Conservation (phyloP, 2,113 vertebrate genomes). For the Connochaetes taurinus region DNA sequence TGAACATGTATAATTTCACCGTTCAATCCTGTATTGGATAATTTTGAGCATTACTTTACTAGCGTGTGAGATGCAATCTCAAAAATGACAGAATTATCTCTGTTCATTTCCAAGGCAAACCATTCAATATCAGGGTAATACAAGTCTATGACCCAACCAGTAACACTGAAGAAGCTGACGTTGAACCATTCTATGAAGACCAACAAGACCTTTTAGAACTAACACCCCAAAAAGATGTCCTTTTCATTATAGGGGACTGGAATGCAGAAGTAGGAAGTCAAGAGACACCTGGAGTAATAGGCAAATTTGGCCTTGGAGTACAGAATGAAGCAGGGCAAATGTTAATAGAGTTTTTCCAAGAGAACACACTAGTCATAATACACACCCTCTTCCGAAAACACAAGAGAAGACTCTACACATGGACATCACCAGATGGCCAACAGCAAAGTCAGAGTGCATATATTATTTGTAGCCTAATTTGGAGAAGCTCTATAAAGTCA, state of each 20-base stretch:
- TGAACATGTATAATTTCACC: neutral
- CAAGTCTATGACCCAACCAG: neutral
- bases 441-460: neutral
- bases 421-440: neutral
- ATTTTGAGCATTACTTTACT: neutral
- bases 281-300: neutral
- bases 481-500: neutral
- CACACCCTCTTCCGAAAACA: neutral
- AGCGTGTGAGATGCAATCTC: neutral
- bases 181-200: neutral
- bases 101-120: rapidly evolving
- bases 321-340: neutral
- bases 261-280: neutral
- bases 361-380: neutral
- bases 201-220: neutral
- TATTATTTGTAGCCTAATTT: neutral
- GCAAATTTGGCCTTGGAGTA: neutral
- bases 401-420: neutral
- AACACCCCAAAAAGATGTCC: rapidly evolving
- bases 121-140: rapidly evolving
- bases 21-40: rapidly evolving
- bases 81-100: neutral
- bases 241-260: neutral
- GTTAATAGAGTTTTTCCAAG: neutral
- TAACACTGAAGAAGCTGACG: neutral